Evolutionary conservation across 2,888 invertebrate genomes (phyloP).

Genomic region (Pristionchus arcanus): DNA sequence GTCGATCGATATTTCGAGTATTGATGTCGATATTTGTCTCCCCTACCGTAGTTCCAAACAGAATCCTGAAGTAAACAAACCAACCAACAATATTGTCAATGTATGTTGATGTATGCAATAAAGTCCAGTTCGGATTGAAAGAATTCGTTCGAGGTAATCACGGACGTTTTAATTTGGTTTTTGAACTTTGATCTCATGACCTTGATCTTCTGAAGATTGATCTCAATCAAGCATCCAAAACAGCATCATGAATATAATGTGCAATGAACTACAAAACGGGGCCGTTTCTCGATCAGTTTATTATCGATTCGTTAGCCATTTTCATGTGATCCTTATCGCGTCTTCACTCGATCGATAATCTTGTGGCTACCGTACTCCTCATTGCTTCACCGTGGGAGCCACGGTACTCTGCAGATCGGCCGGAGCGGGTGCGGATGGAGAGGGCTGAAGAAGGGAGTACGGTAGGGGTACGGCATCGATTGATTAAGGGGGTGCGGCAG

Average conservation of each 20-base stretch:
- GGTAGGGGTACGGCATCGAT: conserved; percentile 3
- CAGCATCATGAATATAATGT: neutral
- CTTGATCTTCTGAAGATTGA: no score
- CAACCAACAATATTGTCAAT: neutral
- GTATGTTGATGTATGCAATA: conserved; percentile 29
- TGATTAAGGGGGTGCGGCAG: no score
- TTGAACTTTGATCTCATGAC: no score
- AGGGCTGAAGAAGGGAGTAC: neutral
- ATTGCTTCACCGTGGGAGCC: neutral
- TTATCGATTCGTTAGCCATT: neutral
- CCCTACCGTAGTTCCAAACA: conserved; percentile 26
- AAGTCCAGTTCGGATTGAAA: neutral
- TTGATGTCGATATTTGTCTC: conserved; percentile 32
- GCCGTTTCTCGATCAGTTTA: neutral
- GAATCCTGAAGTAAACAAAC: neutral
- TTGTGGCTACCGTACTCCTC: neutral
- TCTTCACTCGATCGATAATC: neutral
- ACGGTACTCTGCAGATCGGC: neutral
- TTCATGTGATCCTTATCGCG: neutral
- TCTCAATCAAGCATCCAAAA: no score
- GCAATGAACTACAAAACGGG: neutral
- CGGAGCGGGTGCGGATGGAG: neutral
- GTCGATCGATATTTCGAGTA: conserved; percentile 42
- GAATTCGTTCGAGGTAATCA: no score
- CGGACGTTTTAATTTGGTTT: no score